phyloP scores from a whole-genome alignment of 2,888 invertebrate species.

The Dryocosmus kuriphilus region DNA sequence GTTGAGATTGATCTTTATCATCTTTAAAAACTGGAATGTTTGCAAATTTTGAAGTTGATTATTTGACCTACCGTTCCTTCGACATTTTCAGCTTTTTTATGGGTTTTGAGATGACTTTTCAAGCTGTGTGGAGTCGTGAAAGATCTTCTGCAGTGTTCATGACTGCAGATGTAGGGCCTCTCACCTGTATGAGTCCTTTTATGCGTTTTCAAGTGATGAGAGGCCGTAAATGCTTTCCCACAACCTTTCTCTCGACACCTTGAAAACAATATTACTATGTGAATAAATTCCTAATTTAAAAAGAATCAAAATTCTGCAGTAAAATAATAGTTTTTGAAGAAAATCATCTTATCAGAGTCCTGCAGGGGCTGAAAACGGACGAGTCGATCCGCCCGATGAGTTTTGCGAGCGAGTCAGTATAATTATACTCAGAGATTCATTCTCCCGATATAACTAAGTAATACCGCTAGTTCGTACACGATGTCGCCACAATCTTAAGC shows the following conservation, averaged over 20 bases:
- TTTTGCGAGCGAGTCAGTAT: too few species aligned
- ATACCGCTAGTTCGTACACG: too few species aligned
- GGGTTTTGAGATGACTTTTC: slow-evolving; percentile 88
- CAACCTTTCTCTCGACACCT: slow-evolving; percentile 91
- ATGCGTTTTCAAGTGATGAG: slow-evolving; percentile 96
- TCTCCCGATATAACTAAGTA: too few species aligned
- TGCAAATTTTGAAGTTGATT: not conserved
- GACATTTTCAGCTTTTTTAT: slow-evolving; percentile 78
- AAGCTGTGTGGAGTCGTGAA: slow-evolving; percentile 93
- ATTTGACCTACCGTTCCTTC: slow-evolving; percentile 65
- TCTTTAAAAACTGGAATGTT: too few species aligned
- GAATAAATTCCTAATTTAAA: not conserved
- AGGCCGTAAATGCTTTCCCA: slow-evolving; percentile 95
- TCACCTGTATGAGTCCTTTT: slow-evolving; percentile 90
- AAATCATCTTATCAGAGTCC: slow-evolving; percentile 6
- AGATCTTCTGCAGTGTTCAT: slow-evolving; percentile 84
- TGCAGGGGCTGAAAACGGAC: too few species aligned
- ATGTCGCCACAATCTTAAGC: too few species aligned
- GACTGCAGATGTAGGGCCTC: slow-evolving; percentile 87
- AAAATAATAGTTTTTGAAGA: slow-evolving; percentile 26
- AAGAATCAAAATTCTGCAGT: slow-evolving; percentile 29
- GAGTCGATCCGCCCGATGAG: too few species aligned
- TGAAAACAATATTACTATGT: slow-evolving; percentile 52
- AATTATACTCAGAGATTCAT: too few species aligned
- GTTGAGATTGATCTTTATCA: too few species aligned